These are phyloP conservation scores for Diceros bicornis DNA, from an alignment of 2,797 vertebrate species.

Conservation along the genomic window DNA sequence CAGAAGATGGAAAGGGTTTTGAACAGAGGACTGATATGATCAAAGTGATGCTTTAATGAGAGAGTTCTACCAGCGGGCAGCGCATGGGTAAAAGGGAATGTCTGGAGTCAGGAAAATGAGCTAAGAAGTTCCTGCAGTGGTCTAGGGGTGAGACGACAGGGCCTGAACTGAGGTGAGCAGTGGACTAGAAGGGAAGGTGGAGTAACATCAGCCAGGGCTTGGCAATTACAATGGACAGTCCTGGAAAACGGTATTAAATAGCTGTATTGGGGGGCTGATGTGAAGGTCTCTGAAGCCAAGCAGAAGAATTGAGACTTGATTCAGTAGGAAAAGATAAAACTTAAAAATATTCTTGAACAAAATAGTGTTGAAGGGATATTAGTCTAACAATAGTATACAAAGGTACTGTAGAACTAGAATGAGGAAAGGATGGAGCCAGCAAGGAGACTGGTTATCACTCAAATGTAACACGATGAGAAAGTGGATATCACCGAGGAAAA, in stretches of 20 bases:
- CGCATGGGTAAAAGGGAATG: neutral
- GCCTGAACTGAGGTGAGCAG: neutral
- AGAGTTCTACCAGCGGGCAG: neutral
- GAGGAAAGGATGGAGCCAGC: neutral
- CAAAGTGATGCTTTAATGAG: neutral
- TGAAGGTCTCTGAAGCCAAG: neutral
- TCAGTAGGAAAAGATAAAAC: neutral
- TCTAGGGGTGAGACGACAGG: neutral
- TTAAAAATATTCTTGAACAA: neutral
- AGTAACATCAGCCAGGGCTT: neutral
- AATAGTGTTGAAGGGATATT: neutral
- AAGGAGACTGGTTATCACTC: neutral
- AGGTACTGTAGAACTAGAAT: neutral
- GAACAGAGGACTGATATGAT: neutral
- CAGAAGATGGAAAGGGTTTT: slow-evolving; percentile 8
- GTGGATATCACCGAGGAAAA: neutral
- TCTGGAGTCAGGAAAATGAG: neutral
- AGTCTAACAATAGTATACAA: neutral
- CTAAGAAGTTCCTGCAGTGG: neutral
- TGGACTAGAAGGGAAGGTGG: neutral
- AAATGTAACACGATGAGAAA: neutral
- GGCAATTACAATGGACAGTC: neutral
- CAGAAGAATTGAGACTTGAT: neutral
- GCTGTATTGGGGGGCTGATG: neutral
- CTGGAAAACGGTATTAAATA: neutral